A percentile compares a stretch with the other conserved stretches of the same genome.
Conservation (phyloP, 1,140 invertebrate genomes). For the Caerostris extrusa region DNA sequence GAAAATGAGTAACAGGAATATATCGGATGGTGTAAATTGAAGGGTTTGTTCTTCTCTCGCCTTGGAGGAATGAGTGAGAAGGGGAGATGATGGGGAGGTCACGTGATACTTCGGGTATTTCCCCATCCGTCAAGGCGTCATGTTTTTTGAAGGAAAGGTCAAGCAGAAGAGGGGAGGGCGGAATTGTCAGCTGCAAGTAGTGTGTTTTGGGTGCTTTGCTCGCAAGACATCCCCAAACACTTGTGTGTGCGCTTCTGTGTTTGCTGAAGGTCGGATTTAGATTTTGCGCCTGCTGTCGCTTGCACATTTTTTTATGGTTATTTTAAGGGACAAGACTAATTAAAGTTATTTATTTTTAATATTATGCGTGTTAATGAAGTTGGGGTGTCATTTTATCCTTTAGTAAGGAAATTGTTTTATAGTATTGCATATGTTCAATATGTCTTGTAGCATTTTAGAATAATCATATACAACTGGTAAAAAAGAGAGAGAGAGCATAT, state of each 20-base stretch:
- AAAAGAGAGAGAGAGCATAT: too few species aligned
- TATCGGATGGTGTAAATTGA: slow-evolving; percentile 51
- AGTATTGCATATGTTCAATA: too few species aligned
- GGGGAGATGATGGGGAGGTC: background rate
- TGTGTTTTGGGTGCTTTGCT: background rate
- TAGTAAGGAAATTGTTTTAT: too few species aligned
- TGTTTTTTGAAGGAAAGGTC: slow-evolving; percentile 54
- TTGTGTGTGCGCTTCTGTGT: background rate
- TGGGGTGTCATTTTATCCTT: too few species aligned
- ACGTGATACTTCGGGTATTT: slow-evolving; percentile 49
- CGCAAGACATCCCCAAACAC: background rate
- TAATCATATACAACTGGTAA: too few species aligned
- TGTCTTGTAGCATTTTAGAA: too few species aligned
- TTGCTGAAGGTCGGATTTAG: background rate
- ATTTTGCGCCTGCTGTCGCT: background rate
- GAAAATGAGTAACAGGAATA: slow-evolving; percentile 46
- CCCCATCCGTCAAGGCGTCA: slow-evolving; percentile 47
- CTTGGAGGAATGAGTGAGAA: background rate
- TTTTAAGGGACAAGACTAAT: background rate
- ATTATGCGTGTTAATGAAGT: too few species aligned
- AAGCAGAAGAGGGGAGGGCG: background rate
- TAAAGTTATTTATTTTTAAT: background rate
- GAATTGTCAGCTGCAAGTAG: background rate
- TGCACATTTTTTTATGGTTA: background rate
- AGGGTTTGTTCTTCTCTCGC: slow-evolving; percentile 39